A percentile compares a stretch with the other conserved stretches of the same genome.
Conservation (phyloP, 1,140 invertebrate species). For the Magallana ariakensis region DNA sequence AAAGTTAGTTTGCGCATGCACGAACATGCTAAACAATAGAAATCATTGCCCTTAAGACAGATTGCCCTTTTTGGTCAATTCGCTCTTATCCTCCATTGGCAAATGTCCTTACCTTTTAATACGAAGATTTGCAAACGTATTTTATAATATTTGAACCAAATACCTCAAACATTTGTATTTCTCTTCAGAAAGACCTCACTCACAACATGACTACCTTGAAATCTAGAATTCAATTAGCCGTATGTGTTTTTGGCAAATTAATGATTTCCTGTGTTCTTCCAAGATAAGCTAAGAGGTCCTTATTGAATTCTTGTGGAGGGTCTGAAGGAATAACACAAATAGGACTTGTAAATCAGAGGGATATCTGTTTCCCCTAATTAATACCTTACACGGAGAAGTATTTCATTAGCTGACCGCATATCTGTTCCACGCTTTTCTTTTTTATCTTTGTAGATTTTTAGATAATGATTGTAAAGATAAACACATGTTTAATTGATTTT, state of each 20-base stretch:
- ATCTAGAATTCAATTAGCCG: background rate
- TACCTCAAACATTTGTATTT: no score
- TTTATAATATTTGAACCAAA: no score
- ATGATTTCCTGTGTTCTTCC: background rate
- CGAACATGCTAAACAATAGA: no score
- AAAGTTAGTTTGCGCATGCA: no score
- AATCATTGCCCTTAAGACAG: no score
- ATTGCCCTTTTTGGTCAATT: no score
- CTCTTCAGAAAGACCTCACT: background rate
- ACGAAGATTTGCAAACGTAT: no score
- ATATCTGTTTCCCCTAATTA: conserved; percentile 4
- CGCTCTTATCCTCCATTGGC: no score
- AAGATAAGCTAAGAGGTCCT: background rate
- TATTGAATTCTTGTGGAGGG: background rate
- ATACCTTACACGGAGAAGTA: conserved; percentile 5
- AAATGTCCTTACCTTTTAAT: no score
- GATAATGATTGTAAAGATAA: conserved; percentile 15
- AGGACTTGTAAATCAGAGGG: background rate
- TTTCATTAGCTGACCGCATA: conserved; percentile 11
- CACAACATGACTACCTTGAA: background rate
- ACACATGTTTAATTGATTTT: conserved; percentile 37
- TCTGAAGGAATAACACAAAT: background rate
- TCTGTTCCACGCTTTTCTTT: conserved; percentile 15
- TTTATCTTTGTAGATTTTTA: background rate
- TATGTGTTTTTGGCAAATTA: background rate